A percentile compares a stretch with the other conserved stretches of the same genome.
Conservation (phyloP, 2,113 vertebrate species). For the Larimichthys crocea region DNA sequence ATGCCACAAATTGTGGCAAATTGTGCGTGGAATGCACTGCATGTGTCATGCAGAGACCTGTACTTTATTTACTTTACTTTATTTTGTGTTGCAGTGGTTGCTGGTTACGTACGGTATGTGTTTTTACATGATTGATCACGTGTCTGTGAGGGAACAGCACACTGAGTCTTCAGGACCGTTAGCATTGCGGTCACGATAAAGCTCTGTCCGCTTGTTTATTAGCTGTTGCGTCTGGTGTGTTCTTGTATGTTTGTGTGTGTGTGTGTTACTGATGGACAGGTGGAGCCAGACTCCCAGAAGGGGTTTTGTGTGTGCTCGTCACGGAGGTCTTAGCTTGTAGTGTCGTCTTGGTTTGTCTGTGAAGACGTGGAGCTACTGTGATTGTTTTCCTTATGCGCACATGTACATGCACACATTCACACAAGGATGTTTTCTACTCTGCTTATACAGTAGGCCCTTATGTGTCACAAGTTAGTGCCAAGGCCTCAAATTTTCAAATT, state of each 20-base stretch:
- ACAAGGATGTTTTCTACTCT: not conserved
- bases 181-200: not conserved
- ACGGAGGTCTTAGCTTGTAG: not conserved
- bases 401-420: not conserved
- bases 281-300: not conserved
- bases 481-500: not conserved
- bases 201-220: not conserved
- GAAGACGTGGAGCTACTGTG: not conserved
- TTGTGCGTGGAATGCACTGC: not conserved
- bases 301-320: not conserved
- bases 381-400: conserved; percentile 6
- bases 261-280: not conserved
- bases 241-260: not conserved
- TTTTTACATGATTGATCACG: not conserved
- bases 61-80: not conserved
- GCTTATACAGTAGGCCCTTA: not conserved
- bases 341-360: conserved; percentile 24
- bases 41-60: not conserved
- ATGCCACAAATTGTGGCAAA: not conserved
- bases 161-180: not conserved
- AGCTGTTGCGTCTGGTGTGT: not conserved
- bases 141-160: not conserved
- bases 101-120: not conserved
- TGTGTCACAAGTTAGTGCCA: not conserved
- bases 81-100: not conserved